These are phyloP conservation scores for Vulpes lagopus DNA, from an alignment of 2,113 vertebrate genomes.

Conservation along the genomic window DNA sequence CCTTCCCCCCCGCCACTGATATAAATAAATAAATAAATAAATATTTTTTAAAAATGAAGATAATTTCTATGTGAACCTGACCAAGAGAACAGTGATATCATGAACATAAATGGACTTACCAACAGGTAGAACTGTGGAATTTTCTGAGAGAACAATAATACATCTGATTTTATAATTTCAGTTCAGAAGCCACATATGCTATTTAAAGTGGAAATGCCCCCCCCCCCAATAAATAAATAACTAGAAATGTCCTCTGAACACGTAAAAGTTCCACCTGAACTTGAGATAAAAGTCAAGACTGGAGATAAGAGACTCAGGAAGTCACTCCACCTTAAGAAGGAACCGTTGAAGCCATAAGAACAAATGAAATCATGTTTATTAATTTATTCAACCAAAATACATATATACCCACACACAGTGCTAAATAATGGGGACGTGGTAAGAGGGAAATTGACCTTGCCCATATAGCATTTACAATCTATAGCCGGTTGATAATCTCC, in stretches of 20 bases:
- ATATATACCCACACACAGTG: not conserved
- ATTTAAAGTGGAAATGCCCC: not conserved
- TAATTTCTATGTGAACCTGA: not conserved
- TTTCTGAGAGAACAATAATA: conserved; percentile 31
- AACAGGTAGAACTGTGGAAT: not conserved
- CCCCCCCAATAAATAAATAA: not conserved
- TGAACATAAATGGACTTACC: not conserved
- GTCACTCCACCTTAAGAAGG: not conserved
- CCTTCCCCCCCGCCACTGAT: not conserved
- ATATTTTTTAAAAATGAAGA: not conserved
- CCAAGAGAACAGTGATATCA: not conserved
- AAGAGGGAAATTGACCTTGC: not conserved
- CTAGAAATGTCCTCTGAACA: not conserved
- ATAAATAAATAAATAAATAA: not conserved
- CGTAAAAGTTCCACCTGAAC: not conserved
- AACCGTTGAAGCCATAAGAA: not conserved
- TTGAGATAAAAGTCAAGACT: not conserved
- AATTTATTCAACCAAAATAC: not conserved
- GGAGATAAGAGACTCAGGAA: conserved; percentile 11
- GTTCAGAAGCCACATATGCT: not conserved
- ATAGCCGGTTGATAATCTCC: not conserved
- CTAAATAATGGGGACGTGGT: not conserved
- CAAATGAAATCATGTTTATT: not conserved
- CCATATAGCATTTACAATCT: not conserved
- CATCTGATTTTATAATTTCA: not conserved